Evolutionary conservation across 2,113 vertebrate genomes (phyloP).

Genomic region (Actenoides lindsayi): DNA sequence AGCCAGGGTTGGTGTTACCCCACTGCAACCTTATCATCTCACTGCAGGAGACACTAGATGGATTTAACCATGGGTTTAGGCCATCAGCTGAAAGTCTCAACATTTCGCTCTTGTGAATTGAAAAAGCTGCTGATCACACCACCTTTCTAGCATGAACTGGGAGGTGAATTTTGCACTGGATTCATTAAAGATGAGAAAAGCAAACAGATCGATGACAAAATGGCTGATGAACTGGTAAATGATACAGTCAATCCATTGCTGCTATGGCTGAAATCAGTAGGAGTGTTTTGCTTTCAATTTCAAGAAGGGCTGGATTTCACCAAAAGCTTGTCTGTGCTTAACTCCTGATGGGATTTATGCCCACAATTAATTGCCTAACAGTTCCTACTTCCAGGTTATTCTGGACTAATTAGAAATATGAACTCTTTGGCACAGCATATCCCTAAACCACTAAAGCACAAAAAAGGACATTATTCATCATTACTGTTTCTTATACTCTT

Average conservation of each 20-base stretch:
- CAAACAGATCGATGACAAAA: neutral
- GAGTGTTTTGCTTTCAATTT: neutral
- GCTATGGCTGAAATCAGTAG: neutral
- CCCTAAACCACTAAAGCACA: neutral
- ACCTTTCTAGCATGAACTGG: neutral
- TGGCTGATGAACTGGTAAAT: neutral
- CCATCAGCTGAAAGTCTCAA: neutral
- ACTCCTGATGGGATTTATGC: neutral
- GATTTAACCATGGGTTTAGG: neutral
- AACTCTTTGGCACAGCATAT: neutral
- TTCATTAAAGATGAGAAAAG: neutral
- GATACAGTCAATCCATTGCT: neutral
- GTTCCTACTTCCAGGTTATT: neutral
- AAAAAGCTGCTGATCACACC: neutral
- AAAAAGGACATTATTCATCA: neutral
- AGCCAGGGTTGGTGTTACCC: neutral
- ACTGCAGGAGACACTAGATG: neutral
- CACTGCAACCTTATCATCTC: neutral
- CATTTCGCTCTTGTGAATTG: neutral
- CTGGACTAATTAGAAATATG: conserved; percentile 1
- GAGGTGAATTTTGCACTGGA: neutral
- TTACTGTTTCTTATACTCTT: neutral
- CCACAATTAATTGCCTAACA: neutral
- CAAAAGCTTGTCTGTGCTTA: neutral
- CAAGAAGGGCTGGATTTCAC: neutral